Base-by-base conservation (phyloP, 2,113 vertebrate genomes). In the Chloropsis cyanopogon region DNA sequence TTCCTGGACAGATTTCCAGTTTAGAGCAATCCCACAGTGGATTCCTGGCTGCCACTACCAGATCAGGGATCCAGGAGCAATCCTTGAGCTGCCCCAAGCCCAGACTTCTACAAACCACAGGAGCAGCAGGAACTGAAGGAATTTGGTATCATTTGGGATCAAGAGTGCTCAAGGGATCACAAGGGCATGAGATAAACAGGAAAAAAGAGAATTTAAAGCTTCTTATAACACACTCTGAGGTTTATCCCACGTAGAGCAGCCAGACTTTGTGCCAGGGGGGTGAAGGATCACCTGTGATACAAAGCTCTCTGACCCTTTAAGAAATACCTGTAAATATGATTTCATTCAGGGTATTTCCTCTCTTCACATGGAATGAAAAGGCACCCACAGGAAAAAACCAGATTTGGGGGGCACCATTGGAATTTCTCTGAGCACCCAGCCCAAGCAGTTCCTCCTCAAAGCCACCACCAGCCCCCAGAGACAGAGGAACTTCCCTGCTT, bases 1-100 rank as follows among this genome's bases (percentile, higher is more conserved):
- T 90, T 92, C 84, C 71, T 22, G 52, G 72, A n/a, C 3, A 66
- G 28, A 86, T 86, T 97, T 93, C 76, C 94, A 69, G 15, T 78
- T 53, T 23, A 7, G 65, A 92, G 72, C 61, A n/a, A 69, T 49
- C 85, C 88, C 56, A 10, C 20, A 10, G 78, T 35, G 78, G 47
- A 76, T 28, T 60, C 35, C 39, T 33, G 50, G 66, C 46, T 63
- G 82, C 39, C 42, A 5, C 20, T 24, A 35, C 21, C 29, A 42
- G 82, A 56, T 20, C 47, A 83, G 78, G 56, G 84, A 89, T 52
- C 49, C 65, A 69, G 25, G 26, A 8, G 31, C 57, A 39, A 50
- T 31, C 60, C 68, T 49, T 10, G 1, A 78, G 56, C 39, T 22
- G 24, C 15, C 63, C 87, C 41, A 72, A 65, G 20, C 2, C 9